Evolutionary conservation across 2,888 invertebrate genomes (phyloP), one percentile per base, ranked within the genome.

Genomic region (Philaethria dido): DNA sequence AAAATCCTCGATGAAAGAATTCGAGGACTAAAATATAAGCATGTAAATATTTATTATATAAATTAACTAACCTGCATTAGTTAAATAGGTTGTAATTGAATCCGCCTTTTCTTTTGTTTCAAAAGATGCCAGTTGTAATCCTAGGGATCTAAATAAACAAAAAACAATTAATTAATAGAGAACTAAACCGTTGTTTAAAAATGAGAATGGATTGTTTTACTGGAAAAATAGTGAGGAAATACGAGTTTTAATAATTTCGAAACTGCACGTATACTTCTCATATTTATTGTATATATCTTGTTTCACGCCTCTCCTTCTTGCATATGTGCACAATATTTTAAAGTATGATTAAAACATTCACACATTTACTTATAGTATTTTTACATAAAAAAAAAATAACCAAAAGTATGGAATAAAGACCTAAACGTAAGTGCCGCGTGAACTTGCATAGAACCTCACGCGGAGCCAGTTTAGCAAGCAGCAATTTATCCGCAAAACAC

Each of bases 81-180:
- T 95, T 68, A 97, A 93, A 84, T 97, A 97, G 73, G 96, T 95
- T 62, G 96, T 95, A 92, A 97, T 96, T 54, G 96, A 96, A 82
- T 97, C 96, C 4, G 97, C 96, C 86, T 97, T 97, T 88, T 97
- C 97, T 82, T 96, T 95, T 9, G 97, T 96, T 87, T 97, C 97
- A 80, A 97, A 96, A 14, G 97, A 97, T 55, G 96, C 96, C 80
- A 97, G 91, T 82, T 97, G 97, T 74, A 97, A 92, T 22, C 97
- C 97, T 80, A 97, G 92, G 66, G 97, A 97, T 78, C 97, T 93
- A 90, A 69, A 87, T 80, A 42, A 25, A 80, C 75, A 67, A 59
- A 70, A 72, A 33, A 59, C 25, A 29, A 60, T 61, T 57, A 65
- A 62, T 52, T 44, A 48, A 42, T 13, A 45, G 81, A 80, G 33